Conservation (phyloP, 92 coral and sea anemone genomes). For the Hydrozoanthus gracilis region DNA sequence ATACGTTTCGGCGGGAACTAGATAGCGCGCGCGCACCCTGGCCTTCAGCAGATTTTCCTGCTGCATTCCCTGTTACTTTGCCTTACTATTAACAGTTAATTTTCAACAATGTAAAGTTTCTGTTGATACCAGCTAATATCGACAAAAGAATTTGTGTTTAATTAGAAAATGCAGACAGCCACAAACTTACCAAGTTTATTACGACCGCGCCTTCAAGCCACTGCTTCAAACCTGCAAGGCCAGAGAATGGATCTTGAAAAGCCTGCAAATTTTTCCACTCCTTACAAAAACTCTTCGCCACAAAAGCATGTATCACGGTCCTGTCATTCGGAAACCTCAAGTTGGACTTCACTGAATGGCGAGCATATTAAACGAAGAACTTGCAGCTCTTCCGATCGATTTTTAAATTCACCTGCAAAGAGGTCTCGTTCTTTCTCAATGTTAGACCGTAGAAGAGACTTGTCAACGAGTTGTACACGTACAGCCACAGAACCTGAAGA, state of each 20-base stretch:
- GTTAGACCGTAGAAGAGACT: not conserved
- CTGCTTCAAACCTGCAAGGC: not conserved
- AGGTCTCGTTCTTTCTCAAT: conserved; percentile 9
- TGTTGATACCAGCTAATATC: not conserved
- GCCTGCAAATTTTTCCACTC: conserved; percentile 22
- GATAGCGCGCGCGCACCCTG: conserved; percentile 10
- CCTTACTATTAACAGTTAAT: no score
- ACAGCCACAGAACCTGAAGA: conserved; percentile 40
- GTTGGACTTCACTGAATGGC: not conserved
- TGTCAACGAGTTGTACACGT: conserved; percentile 27
- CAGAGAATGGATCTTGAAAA: not conserved
- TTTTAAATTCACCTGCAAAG: conserved; percentile 15
- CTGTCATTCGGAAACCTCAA: not conserved
- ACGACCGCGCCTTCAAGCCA: conserved; percentile 4
- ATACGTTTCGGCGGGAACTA: conserved; percentile 29
- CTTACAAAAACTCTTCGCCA: conserved; percentile 9
- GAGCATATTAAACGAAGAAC: conserved; percentile 11
- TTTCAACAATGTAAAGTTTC: no score
- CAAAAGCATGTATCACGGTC: not conserved
- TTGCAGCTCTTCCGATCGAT: conserved; percentile 10
- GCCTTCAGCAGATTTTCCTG: not conserved
- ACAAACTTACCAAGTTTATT: not conserved
- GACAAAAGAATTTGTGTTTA: not conserved
- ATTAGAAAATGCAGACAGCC: not conserved
- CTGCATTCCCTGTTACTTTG: no score